Base-by-base conservation (phyloP, 1,140 invertebrate species). In the Saxidomus purpurata region DNA sequence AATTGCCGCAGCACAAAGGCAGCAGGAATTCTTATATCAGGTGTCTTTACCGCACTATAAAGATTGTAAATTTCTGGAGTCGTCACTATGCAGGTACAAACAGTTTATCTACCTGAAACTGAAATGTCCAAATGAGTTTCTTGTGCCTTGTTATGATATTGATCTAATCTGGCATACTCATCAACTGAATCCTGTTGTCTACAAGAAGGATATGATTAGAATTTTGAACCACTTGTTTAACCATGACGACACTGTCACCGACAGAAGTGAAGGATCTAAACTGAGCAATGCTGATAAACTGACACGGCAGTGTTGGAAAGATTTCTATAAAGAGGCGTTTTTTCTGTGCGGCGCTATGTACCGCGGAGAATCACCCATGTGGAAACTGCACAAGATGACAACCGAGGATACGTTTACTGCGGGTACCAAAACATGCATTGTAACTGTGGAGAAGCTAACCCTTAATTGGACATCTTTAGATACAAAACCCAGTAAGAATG, bases 91-190 rank as follows among this genome's bases (percentile, higher is more conserved):
- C 22, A 93, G 96, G 9, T 96, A 96, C 91, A 94, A 96, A 79
- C 96, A 96, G 89, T 96, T 96, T 91, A 87, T 96, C 11, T 93
- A 93, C 79, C 85, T 96, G 38, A 96, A 96, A 91, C 92, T 93
- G 79, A 91, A 93, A 9, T 94, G 96, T 87, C 90, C 93, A 17
- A 94, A 95, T 34, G 90, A 93, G 34, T 96, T 96, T 89, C 90
- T 96, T 22, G 96, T 96, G 0, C 96, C 96, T 0, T 96, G 96
- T 90, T 96, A 96, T 85, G 96, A 96, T 87, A 96, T 95, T 89
- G 96, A 96, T 90, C 81, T 96, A 11, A 94, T 96, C 36, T 96
- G 96, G 96, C 96, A 96, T 89, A 94, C 95, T 22, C 96, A 96
- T 92, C 96, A 96, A 90, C 90, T 96, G 19, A 95, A 96, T 92